Percentiles rank a stretch among this genome's conserved stretches.
Conservation (phyloP, 30 jellyfish, hydroid and myxozoan genomes). For the Mastigias papua region DNA sequence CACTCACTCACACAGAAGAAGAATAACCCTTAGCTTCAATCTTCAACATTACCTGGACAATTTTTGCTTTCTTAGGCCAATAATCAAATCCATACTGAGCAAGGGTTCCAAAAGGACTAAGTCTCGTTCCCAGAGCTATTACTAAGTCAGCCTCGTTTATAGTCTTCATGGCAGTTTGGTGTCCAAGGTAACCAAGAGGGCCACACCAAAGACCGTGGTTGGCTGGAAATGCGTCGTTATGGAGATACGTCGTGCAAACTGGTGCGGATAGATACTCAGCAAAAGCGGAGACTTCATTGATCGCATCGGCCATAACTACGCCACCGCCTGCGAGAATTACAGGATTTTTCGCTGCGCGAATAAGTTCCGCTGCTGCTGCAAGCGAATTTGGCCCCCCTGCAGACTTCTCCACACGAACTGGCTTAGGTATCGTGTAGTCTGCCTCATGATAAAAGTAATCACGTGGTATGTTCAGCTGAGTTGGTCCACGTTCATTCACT, state of each 20-base stretch:
- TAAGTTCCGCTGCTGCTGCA: slow-evolving; percentile 74
- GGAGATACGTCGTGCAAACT: slow-evolving; percentile 84
- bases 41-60: slow-evolving; percentile 83
- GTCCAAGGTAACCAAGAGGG: slow-evolving; percentile 84
- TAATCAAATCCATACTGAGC: slow-evolving; percentile 85
- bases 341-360: slow-evolving; percentile 77
- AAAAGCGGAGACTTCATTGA: slow-evolving; percentile 46
- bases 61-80: slow-evolving; percentile 89
- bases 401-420: slow-evolving; percentile 79
- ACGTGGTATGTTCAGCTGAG: slow-evolving; percentile 91
- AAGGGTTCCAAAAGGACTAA: slow-evolving; percentile 85
- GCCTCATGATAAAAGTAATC: slow-evolving; percentile 86
- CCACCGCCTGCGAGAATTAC: slow-evolving; percentile 92
- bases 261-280: slow-evolving; percentile 85
- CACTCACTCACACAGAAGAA: no score
- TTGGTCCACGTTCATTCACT: slow-evolving; percentile 89
- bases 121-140: slow-evolving; percentile 86
- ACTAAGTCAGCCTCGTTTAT: slow-evolving; percentile 85
- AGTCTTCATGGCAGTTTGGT: slow-evolving; percentile 85
- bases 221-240: slow-evolving; percentile 91
- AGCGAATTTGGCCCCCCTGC: slow-evolving; percentile 84
- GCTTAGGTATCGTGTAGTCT: slow-evolving; percentile 63
- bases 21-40: no score
- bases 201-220: slow-evolving; percentile 88
- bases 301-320: slow-evolving; percentile 80